Evolutionary conservation across 2,888 invertebrate genomes (phyloP).

Genomic region (Cotesia congregata): DNA sequence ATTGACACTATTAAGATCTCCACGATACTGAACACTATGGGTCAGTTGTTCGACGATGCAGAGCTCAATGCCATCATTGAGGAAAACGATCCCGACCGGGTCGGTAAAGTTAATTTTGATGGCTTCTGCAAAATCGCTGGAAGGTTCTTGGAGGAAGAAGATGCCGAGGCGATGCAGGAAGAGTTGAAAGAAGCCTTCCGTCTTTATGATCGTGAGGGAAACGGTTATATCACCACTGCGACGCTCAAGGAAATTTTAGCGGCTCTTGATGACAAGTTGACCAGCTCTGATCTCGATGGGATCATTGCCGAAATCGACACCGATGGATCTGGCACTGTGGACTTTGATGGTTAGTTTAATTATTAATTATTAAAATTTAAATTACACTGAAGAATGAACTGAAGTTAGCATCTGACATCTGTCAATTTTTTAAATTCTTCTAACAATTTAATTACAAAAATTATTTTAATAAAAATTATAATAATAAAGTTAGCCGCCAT

Average conservation of each 20-base stretch:
- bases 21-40: slow-evolving; percentile 94
- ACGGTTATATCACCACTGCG: slow-evolving; percentile 92
- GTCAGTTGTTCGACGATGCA: slow-evolving; percentile 92
- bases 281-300: slow-evolving; percentile 92
- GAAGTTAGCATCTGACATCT: too few species aligned
- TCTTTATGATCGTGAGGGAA: slow-evolving; percentile 96
- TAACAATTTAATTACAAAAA: too few species aligned
- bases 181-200: slow-evolving; percentile 98
- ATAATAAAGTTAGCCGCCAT: too few species aligned
- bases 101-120: slow-evolving; percentile 94
- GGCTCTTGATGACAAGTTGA: slow-evolving; percentile 93
- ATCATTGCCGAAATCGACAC: slow-evolving; percentile 98
- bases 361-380: background rate
- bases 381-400: too few species aligned
- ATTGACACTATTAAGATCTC: slow-evolving; percentile 93
- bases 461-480: too few species aligned
- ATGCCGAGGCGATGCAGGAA: slow-evolving; percentile 95
- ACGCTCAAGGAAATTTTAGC: slow-evolving; percentile 94
- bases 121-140: slow-evolving; percentile 93
- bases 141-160: slow-evolving; percentile 95
- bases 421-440: too few species aligned
- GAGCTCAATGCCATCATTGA: slow-evolving; percentile 91
- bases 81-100: slow-evolving; percentile 92
- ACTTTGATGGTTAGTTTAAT: slow-evolving; percentile 89
- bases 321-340: slow-evolving; percentile 98